Conservation (phyloP, 2,113 vertebrate species). For the Eulacestoma nigropectus region DNA sequence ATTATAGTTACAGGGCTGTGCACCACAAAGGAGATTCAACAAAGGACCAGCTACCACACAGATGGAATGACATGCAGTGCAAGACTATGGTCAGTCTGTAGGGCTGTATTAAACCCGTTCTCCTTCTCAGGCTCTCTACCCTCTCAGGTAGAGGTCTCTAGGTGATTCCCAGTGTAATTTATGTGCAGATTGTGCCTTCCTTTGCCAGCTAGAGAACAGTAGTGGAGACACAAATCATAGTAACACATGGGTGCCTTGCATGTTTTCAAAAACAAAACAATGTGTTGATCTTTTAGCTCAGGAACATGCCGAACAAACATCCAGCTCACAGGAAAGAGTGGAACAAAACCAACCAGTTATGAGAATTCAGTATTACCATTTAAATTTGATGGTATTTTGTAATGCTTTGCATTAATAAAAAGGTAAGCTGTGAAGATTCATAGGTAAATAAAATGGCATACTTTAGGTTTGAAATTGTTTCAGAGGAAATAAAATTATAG, state of each 20-base stretch:
- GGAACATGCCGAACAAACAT: background rate
- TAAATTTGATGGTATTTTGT: background rate
- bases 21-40: background rate
- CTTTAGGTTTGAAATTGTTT: background rate
- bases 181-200: background rate
- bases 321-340: background rate
- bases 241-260: rapidly evolving
- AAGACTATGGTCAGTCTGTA: background rate
- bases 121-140: background rate
- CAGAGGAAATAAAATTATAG: background rate
- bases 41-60: background rate
- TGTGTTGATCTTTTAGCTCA: background rate
- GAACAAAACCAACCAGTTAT: background rate
- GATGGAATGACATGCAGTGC: background rate
- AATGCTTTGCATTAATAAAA: background rate
- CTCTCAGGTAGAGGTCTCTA: background rate
- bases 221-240: background rate
- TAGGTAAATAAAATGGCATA: background rate
- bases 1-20: background rate
- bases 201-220: background rate
- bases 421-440: background rate
- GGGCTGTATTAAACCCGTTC: background rate
- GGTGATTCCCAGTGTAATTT: background rate
- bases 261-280: background rate
- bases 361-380: background rate